phyloP scores from a whole-genome alignment of 35 echinoderm and acorn worm genomes.

The Apostichopus parvimensis region DNA sequence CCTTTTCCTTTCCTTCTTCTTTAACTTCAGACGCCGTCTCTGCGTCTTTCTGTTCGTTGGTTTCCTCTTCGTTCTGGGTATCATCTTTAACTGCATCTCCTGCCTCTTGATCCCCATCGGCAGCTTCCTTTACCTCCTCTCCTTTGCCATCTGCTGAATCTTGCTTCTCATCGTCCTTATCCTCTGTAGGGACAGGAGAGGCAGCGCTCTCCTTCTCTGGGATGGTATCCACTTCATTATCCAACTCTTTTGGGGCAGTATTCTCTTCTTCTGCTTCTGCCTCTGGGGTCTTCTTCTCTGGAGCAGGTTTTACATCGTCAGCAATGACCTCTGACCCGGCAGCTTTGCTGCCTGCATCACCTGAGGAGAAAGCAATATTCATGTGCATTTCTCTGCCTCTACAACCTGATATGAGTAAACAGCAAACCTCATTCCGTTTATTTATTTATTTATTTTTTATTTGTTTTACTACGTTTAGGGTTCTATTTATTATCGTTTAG shows the following conservation, averaged over 20 bases:
- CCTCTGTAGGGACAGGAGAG: neutral
- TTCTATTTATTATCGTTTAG: no score
- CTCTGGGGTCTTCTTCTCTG: conserved; percentile 15
- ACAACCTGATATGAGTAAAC: no score
- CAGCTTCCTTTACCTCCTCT: conserved; percentile 26
- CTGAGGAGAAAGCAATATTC: no score
- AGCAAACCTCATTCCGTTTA: no score
- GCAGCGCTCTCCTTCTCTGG: conserved; percentile 54
- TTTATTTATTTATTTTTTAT: no score
- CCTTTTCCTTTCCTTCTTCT: conserved; percentile 54
- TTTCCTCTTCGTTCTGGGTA: conserved; percentile 28
- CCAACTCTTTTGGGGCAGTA: neutral
- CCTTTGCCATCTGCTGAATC: conserved; percentile 9
- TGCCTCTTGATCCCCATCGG: conserved; percentile 46
- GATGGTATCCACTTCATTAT: neutral
- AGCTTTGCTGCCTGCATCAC: neutral
- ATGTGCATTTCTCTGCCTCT: no score
- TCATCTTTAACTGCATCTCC: neutral
- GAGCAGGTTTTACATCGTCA: neutral
- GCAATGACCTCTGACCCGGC: neutral
- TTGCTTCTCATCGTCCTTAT: conserved; percentile 21
- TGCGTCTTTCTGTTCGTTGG: neutral
- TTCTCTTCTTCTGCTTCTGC: conserved; percentile 25
- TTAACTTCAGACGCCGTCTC: conserved; percentile 15
- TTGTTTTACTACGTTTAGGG: no score